Percentiles rank a stretch among this genome's conserved stretches.
Conservation (phyloP, 2,888 invertebrate species). For the Philopedon plagiatum region DNA sequence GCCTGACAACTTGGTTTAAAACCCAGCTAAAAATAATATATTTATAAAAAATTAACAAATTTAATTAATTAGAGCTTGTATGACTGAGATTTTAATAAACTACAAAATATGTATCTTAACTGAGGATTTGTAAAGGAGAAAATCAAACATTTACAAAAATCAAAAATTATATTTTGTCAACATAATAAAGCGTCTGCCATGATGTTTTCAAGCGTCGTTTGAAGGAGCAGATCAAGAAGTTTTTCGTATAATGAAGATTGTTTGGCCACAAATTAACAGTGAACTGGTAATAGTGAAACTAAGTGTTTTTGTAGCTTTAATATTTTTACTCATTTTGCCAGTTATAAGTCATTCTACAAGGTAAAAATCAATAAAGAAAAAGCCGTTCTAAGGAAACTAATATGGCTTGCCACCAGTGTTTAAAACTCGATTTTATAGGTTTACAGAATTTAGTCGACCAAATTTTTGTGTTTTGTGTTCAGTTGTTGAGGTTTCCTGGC, state of each 20-base stretch:
- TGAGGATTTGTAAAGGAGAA: background rate
- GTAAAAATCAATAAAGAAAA: conserved; percentile 45
- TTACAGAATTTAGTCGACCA: conserved; percentile 5
- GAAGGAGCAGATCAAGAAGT: conserved; percentile 60
- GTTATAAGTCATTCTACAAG: conserved; percentile 48
- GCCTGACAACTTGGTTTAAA: too few species aligned
- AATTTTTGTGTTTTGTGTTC: conserved; percentile 37
- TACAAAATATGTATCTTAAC: conserved; percentile 8
- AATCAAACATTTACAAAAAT: background rate
- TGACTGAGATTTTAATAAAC: background rate
- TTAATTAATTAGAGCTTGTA: background rate
- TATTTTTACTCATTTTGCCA: conserved; percentile 32
- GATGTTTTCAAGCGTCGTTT: conserved; percentile 69
- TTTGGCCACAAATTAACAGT: conserved; percentile 60
- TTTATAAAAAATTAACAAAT: too few species aligned
- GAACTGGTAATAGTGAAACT: conserved; percentile 64
- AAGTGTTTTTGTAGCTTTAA: conserved; percentile 53
- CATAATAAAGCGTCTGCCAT: conserved; percentile 64
- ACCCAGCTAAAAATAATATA: too few species aligned
- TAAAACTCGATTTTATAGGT: conserved; percentile 38
- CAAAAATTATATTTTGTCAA: conserved; percentile 43
- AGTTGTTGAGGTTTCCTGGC: conserved; percentile 5
- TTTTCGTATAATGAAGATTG: conserved; percentile 66
- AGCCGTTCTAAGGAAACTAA: conserved; percentile 28
- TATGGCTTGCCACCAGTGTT: conserved; percentile 56